A percentile compares a stretch with the other conserved stretches of the same genome.
Evolutionary conservation across 1,140 invertebrate species (phyloP).

Genomic region (Microplitis mediator): DNA sequence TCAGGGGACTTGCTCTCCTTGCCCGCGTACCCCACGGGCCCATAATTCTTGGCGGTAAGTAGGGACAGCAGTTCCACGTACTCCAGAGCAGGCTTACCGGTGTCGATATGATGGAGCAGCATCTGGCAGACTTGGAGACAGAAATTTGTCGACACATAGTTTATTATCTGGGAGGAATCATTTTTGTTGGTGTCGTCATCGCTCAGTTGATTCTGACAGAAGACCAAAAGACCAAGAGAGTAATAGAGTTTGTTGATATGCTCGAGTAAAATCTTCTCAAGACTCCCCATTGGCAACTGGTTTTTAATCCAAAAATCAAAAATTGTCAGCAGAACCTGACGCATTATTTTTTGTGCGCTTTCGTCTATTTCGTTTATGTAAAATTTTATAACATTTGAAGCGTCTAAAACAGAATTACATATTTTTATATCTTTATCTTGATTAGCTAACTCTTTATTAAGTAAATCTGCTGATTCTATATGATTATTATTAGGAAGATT

Average conservation of each 20-base stretch:
- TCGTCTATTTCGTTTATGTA: slow-evolving; percentile 58
- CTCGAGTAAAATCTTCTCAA: slow-evolving; percentile 59
- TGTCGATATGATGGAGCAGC: slow-evolving; percentile 53
- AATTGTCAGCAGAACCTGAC: slow-evolving; percentile 52
- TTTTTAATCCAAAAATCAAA: slow-evolving; percentile 62
- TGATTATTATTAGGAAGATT: slow-evolving; percentile 1
- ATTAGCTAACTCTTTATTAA: neutral
- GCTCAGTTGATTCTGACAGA: slow-evolving; percentile 42
- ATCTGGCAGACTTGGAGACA: slow-evolving; percentile 56
- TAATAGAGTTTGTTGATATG: slow-evolving; percentile 59
- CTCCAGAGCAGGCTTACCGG: slow-evolving; percentile 58
- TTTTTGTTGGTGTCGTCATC: slow-evolving; percentile 44
- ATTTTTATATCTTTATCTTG: slow-evolving; percentile 17
- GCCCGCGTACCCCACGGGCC: slow-evolving; percentile 52
- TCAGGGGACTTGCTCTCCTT: slow-evolving; percentile 52
- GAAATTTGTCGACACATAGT: slow-evolving; percentile 56
- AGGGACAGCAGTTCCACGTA: slow-evolving; percentile 57
- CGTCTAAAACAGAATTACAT: slow-evolving; percentile 41
- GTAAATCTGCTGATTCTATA: neutral
- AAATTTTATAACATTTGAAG: slow-evolving; percentile 56
- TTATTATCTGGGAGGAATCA: slow-evolving; percentile 37
- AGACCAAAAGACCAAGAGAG: slow-evolving; percentile 58
- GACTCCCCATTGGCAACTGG: slow-evolving; percentile 53
- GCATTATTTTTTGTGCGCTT: slow-evolving; percentile 48
- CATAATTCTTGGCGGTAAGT: slow-evolving; percentile 54